Conservation (phyloP, 2,888 invertebrate genomes). For the Drosophila crucigera region DNA sequence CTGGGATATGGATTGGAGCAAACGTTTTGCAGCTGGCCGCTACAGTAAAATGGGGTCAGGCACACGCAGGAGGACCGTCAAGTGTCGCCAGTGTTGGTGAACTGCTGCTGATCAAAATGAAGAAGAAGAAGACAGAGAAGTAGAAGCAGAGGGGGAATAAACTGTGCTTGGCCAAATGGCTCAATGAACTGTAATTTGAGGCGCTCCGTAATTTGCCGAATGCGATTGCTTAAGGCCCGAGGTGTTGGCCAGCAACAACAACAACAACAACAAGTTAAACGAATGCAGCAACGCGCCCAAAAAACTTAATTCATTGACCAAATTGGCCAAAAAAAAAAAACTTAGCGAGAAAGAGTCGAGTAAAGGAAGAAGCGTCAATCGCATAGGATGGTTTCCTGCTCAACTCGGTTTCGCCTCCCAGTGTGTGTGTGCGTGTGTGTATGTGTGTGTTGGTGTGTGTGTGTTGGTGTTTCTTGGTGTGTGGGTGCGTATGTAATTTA, state of each 20-base stretch:
- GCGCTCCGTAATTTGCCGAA: conserved; percentile 63
- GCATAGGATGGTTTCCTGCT: conserved; percentile 38
- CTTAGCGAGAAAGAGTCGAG: neutral
- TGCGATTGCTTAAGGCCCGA: conserved; percentile 47
- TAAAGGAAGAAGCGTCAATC: conserved; percentile 39
- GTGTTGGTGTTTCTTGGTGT: conserved; percentile 57
- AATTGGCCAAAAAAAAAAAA: conserved; percentile 36
- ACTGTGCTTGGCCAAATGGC: conserved; percentile 67
- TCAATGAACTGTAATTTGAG: conserved; percentile 80
- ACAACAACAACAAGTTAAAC: conserved; percentile 7
- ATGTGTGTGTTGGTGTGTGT: neutral
- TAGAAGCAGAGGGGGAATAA: neutral
- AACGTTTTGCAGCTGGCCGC: conserved; percentile 60
- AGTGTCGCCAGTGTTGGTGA: conserved; percentile 56
- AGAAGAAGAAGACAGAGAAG: neutral
- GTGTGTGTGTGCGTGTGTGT: neutral
- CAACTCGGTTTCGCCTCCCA: conserved; percentile 11
- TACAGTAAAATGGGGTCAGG: conserved; percentile 66
- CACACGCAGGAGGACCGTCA: conserved; percentile 68
- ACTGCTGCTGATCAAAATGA: neutral
- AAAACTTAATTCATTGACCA: conserved; percentile 67
- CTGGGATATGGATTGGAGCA: conserved; percentile 1
- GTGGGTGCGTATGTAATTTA: conserved; percentile 77
- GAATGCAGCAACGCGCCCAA: conserved; percentile 55
- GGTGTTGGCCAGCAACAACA: conserved; percentile 55